phyloP scores from a whole-genome alignment of 2,888 invertebrate genomes.

The Philopedon plagiatum region DNA sequence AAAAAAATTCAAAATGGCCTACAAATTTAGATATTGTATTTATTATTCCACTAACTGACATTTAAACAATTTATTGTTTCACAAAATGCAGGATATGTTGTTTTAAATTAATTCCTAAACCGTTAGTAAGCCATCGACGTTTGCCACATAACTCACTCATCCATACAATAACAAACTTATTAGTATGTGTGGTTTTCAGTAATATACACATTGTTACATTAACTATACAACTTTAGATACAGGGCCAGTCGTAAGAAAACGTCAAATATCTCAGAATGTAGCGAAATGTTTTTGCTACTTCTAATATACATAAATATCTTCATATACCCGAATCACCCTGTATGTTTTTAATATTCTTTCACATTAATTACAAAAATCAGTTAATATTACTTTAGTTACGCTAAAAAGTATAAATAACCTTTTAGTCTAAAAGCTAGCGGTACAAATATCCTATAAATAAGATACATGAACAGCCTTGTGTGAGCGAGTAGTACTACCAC shows the following conservation, averaged over 20 bases:
- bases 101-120: background rate
- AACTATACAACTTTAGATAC: slow-evolving; percentile 40
- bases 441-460: no score
- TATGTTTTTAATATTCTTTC: slow-evolving; percentile 21
- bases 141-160: slow-evolving; percentile 18
- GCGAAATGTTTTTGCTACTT: background rate
- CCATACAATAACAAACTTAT: slow-evolving; percentile 32
- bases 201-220: slow-evolving; percentile 48
- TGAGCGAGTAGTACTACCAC: no score
- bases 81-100: background rate
- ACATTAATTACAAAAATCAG: slow-evolving; percentile 25
- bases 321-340: background rate
- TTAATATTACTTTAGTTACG: slow-evolving; percentile 16
- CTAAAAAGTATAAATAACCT: background rate
- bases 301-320: background rate
- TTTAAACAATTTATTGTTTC: background rate
- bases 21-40: no score
- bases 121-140: background rate
- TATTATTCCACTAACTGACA: background rate
- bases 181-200: slow-evolving; percentile 34
- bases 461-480: no score
- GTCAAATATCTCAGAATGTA: background rate
- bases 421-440: no score
- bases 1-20: no score
- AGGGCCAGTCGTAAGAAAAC: background rate